A percentile compares a stretch with the other conserved stretches of the same genome.
phyloP scores from a whole-genome alignment of 1,140 invertebrate genomes.

The Bombus confusus region DNA sequence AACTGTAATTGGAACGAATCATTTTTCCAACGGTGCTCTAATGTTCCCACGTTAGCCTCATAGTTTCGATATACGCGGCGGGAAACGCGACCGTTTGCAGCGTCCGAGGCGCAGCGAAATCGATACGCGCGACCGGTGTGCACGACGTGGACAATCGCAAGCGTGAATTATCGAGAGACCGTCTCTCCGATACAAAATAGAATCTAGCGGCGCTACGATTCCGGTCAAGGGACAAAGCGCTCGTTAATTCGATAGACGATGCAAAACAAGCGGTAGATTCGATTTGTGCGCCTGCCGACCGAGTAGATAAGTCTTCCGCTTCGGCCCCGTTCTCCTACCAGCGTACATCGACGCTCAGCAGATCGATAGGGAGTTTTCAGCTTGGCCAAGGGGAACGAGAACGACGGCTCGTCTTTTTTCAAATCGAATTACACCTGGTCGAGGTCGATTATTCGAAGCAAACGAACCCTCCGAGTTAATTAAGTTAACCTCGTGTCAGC shows the following conservation, averaged over 20 bases:
- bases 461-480: constrained; percentile 49
- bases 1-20: constrained; percentile 30
- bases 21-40: neutral
- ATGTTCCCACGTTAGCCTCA: neutral
- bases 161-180: constrained; percentile 47
- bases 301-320: constrained; percentile 34
- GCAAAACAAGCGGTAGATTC: constrained; percentile 45
- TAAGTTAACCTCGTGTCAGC: constrained; percentile 36
- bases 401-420: constrained; percentile 12
- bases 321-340: neutral
- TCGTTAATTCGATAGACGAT: constrained; percentile 42
- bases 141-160: constrained; percentile 36
- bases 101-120: constrained; percentile 1
- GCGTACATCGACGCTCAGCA: neutral
- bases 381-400: constrained; percentile 3
- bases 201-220: neutral
- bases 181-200: constrained; percentile 27
- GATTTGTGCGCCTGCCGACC: constrained; percentile 10
- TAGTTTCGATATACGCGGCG: neutral
- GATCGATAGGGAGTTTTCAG: constrained; percentile 17
- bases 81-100: neutral
- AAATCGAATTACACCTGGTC: constrained; percentile 51
- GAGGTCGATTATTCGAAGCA: constrained; percentile 41
- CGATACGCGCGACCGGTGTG: constrained; percentile 10
- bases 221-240: neutral